These are phyloP conservation scores for Dicentrarchus labrax DNA, from an alignment of 2,113 vertebrate genomes.

Conservation along the genomic window DNA sequence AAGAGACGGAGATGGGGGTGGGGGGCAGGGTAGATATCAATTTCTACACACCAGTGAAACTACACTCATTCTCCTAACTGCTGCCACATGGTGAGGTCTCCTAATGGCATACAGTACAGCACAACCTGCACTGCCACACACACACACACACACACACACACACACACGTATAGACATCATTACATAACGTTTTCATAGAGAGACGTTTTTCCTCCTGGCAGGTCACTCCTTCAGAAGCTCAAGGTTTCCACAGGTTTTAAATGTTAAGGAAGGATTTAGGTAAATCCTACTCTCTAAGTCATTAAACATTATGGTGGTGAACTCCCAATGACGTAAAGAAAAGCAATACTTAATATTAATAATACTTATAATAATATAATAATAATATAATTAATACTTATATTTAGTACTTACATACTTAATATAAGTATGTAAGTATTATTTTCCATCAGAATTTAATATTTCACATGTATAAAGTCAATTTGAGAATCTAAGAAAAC, in stretches of 20 bases:
- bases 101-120: constrained; percentile 8
- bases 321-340: constrained; percentile 9
- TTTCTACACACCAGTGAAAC: constrained; percentile 51
- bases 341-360: no score
- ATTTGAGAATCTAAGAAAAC: not conserved
- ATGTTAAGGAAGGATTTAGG: constrained; percentile 45
- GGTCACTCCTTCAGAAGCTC: constrained; percentile 15
- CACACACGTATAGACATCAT: not conserved
- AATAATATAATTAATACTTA: no score
- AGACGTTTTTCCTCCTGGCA: constrained; percentile 35
- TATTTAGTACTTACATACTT: no score
- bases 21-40: constrained; percentile 22
- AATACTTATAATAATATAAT: no score
- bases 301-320: constrained; percentile 21
- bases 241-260: constrained; percentile 47
- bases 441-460: not conserved
- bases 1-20: constrained; percentile 14
- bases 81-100: constrained; percentile 56
- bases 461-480: not conserved
- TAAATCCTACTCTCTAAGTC: constrained; percentile 21
- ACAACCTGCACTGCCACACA: not conserved
- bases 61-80: constrained; percentile 40
- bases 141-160: constrained; percentile 14
- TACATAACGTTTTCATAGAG: constrained; percentile 18
- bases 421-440: not conserved